Base-by-base conservation (phyloP, 2,113 vertebrate genomes). In the Speoplatyrhinus poulsoni region DNA sequence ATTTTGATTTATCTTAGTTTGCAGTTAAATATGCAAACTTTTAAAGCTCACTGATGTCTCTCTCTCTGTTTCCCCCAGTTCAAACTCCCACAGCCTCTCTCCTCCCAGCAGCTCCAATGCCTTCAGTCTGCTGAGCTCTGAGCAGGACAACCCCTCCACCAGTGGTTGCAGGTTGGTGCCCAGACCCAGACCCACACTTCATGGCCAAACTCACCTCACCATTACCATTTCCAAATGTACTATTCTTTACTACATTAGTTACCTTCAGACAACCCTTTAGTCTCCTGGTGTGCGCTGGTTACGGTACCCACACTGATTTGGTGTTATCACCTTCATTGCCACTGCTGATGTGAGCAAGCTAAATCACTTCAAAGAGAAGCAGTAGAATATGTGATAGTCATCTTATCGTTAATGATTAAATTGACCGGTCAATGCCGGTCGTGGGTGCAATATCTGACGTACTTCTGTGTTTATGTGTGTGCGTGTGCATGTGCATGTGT, bases 131-230 rank as follows among this genome's bases (percentile, higher is more conserved):
- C 92, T 95, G 74, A 95, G 95, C 81, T 94, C 95, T 0, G 93
- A 95, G 67, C 94, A 93, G 76, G 93, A 94, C 89, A 95, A 94
- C 86, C 95, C 94, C 0, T 96, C 95, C 41, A 93, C 93, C 60
- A 95, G 94, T 3, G 94, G 95, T 76, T 96, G 94, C 93, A 96
- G 95, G 95, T 97, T 79, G 88, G 91, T 62, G 41, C 16, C 19
- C n/a, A 15, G n/a, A 36, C 60, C 19, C 48, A 46, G 1, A 59
- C 50, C 47, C 26, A 15, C 46, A 4, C 36, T 58, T 9, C 8
- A 11, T 12, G n/a, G 9, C 13, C 52, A 46, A 52, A 46, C 32
- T 47, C 63, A 13, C 63, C 10, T 7, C 36, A 41, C 36, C 36
- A 41, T 41, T 41, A 41, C 15, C 53, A 15, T 46, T 36, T 49